These are phyloP conservation scores for Escarpia spicata DNA, from an alignment of 2,888 invertebrate species.

Conservation along the genomic window DNA sequence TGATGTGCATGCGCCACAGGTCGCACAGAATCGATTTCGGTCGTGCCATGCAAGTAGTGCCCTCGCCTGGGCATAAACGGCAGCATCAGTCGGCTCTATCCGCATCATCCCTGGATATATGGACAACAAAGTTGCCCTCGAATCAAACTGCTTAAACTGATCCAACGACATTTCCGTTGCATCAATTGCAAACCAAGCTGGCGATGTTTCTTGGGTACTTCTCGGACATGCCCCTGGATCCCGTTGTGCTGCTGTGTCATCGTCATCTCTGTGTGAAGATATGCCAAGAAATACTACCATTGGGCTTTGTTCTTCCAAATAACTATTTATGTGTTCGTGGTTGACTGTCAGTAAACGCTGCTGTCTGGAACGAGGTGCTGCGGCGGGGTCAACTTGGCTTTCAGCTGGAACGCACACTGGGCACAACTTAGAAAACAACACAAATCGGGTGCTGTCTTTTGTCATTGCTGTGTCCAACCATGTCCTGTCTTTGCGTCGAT, in stretches of 20 bases:
- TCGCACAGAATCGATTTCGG: conserved; percentile 65
- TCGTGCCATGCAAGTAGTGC: conserved; percentile 66
- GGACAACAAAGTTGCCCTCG: conserved; percentile 24
- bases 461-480: conserved; percentile 53
- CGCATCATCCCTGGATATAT: conserved; percentile 48
- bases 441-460: conserved; percentile 50
- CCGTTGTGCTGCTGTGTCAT: not conserved
- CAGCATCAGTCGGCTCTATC: conserved; percentile 55
- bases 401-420: conserved; percentile 43
- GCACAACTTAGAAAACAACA: conserved; percentile 55
- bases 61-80: conserved; percentile 62
- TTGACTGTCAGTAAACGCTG: conserved; percentile 19
- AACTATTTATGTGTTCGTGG: conserved; percentile 46
- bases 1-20: conserved; percentile 61
- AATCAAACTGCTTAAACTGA: conserved; percentile 24
- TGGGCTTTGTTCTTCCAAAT: conserved; percentile 44
- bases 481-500: conserved; percentile 55
- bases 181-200: conserved; percentile 59
- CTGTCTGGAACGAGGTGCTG: not conserved
- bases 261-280: conserved; percentile 34
- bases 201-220: not conserved
- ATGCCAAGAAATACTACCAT: conserved; percentile 56
- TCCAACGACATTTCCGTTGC: conserved; percentile 40
- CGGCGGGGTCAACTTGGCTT: not conserved
- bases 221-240: not conserved